Base-by-base conservation (phyloP, 30 jellyfish, hydroid and myxozoan genomes). In the Turritopsis dohrnii region DNA sequence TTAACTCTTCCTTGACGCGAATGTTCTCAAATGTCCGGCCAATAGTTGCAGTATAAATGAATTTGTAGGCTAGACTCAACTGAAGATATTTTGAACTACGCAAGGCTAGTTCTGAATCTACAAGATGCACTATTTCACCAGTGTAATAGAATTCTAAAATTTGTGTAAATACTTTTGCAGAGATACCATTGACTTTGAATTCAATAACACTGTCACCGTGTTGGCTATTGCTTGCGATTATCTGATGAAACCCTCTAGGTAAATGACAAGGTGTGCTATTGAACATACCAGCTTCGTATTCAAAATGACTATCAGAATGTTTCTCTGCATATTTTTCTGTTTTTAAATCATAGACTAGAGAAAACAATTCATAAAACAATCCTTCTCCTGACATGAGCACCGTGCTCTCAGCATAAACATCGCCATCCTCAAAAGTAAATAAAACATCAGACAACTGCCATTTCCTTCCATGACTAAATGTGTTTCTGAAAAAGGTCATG, bases 61-160 rank as follows among this genome's bases (percentile, higher is more conserved):
- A 41, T 41, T 41, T 5, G 13, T 41, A 41, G 60, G 13, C 60
- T 5, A 41, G 13, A 41, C 13, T 41, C 60, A 41, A 41, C 13
- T 41, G 60, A 5, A 41, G 5, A 13, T 41, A 41, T 41, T 41
- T 41, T 41, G 60, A 5, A 41, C 9, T 41, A 41, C 13, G 60
- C 13, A 41, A 41, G 60, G 13, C 60, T 16, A 83, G 94, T 29
- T 29, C 41, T 0, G 52, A 66, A 23, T 71, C 28, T 3, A 66
- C 89, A 1, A 80, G 90, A 24, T 71, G 86, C 66, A 29, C 52
- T 29, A 91, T 66, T 5, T 79, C 83, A 18, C 97, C 97, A 53
- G 95, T 83, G 94, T 86, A 91, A 19, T 80, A 82, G 54, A 82
- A 91, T 65, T 87, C 97, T 30, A 91, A 41, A 20, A 86, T 72